A percentile compares a stretch with the other conserved stretches of the same genome.
phyloP scores from a whole-genome alignment of 2,797 vertebrate genomes.

The Menidia menidia region DNA sequence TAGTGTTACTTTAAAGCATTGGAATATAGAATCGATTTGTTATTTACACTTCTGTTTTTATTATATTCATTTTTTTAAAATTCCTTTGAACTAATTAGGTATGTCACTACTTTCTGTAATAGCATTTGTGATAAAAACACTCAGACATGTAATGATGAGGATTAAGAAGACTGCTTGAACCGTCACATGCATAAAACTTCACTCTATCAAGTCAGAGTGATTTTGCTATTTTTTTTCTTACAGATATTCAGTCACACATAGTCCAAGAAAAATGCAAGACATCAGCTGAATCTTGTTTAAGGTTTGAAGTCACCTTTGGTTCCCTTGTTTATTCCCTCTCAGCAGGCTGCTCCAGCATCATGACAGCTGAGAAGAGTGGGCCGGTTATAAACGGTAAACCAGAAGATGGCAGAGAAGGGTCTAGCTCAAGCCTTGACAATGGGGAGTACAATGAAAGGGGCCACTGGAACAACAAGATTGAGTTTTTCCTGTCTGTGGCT shows the following conservation, averaged over 20 bases:
- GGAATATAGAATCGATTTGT: not conserved
- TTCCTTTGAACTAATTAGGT: not conserved
- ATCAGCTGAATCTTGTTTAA: constrained; percentile 23
- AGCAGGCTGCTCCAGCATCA: constrained; percentile 87
- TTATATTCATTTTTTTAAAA: not conserved
- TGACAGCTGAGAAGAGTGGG: constrained; percentile 97
- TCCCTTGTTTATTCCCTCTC: constrained; percentile 21
- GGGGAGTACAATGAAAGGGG: constrained; percentile 92
- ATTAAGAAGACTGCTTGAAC: constrained; percentile 22
- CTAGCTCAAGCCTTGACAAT: constrained; percentile 86
- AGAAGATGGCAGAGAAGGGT: constrained; percentile 90
- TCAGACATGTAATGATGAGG: constrained; percentile 5
- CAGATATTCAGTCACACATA: constrained; percentile 27
- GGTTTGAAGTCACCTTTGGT: constrained; percentile 35
- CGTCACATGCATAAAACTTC: constrained; percentile 7
- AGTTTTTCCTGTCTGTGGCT: constrained; percentile 97
- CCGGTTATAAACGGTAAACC: constrained; percentile 95
- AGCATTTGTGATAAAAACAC: not conserved
- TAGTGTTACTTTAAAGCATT: not conserved
- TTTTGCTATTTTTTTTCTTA: constrained; percentile 30
- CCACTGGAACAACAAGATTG: constrained; percentile 99
- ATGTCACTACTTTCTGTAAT: not conserved
- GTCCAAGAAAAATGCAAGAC: constrained; percentile 34
- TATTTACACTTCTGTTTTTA: not conserved
- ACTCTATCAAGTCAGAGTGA: constrained; percentile 29